Evolutionary conservation across 2,888 invertebrate species (phyloP), one percentile per base, ranked within the genome.

Genomic region (Nymphalis polychloros): DNA sequence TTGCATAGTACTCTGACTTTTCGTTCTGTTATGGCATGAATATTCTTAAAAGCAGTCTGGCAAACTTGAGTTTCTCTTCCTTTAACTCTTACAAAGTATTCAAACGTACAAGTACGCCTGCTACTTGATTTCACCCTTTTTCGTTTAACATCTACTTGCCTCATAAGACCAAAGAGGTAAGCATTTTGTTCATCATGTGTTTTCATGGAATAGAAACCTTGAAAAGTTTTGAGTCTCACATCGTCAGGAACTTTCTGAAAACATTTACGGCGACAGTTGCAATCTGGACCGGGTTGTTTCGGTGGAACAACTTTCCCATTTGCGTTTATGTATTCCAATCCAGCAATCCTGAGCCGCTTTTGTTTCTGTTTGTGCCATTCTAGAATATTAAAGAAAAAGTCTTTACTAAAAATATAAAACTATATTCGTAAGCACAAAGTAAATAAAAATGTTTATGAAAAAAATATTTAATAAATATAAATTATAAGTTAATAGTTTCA

Each of bases 321-420:
- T 79, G 93, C 93, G 79, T 93, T 93, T 81, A 93, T 88, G 76
- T 94, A 93, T 76, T 93, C 90, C 75, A 93, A 79, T 27, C 94
- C 93, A 59, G 93, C 93, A 75, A 93, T 93, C 75, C 93, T 86
- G 64, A 93, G 79, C 13, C 93, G 87, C 79, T 93, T 94, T 77
- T 93, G 93, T 80, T 93, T 93, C 82, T 93, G 93, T 83, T 93
- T 93, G 86, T 93, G 93, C 93, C 93, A 94, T 92, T 93, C 93
- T 92, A 57, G 13, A 57, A 57, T 41, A 41, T 5, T 8, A 57
- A 57, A 19, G 1, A 13, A 27, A 10, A 27, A 10, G 8, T 10
- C 19, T 19, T 19, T 57, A 57, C 19, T 19, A 19, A 41, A 57
- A 10, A 41, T n/a, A 23, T 27, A 27, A 20, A 55, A 17, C 17